phyloP scores from a whole-genome alignment of 2,888 invertebrate genomes.

The Cremastinae sp. region DNA sequence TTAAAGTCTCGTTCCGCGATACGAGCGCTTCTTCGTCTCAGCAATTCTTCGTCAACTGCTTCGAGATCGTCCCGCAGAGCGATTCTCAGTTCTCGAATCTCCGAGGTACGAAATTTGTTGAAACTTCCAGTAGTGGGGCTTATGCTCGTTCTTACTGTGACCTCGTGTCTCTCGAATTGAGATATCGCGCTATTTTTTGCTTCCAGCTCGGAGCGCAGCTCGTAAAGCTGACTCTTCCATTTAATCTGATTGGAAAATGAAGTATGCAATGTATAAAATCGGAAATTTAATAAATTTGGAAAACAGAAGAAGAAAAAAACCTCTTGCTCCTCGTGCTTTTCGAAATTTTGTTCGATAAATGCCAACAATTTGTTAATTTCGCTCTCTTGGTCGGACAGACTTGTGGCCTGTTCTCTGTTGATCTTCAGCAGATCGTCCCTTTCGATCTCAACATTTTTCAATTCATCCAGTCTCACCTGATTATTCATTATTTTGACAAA shows the following conservation, averaged over 20 bases:
- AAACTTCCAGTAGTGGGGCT: conserved; percentile 62
- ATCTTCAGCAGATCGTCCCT: conserved; percentile 65
- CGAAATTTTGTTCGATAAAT: conserved; percentile 64
- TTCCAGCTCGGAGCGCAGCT: conserved; percentile 62
- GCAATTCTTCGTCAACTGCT: conserved; percentile 49
- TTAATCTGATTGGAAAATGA: conserved; percentile 60
- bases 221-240: conserved; percentile 60
- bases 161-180: conserved; percentile 65
- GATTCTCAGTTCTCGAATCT: conserved; percentile 35
- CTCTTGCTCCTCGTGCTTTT: conserved; percentile 63
- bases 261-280: too few species aligned
- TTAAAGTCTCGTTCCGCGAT: background rate
- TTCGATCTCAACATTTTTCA: conserved; percentile 58
- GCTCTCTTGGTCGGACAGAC: conserved; percentile 68
- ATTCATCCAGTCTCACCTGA: conserved; percentile 55
- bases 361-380: conserved; percentile 69
- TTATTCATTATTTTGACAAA: conserved; percentile 7
- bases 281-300: conserved; percentile 63
- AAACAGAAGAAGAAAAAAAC: conserved; percentile 52
- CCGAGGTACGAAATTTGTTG: conserved; percentile 45
- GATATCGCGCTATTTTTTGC: conserved; percentile 65
- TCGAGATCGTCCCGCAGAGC: conserved; percentile 41
- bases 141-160: conserved; percentile 62
- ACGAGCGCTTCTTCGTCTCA: conserved; percentile 12
- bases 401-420: conserved; percentile 60